Evolutionary conservation across 2,888 invertebrate species (phyloP).

Genomic region (Heliothis peltigera): DNA sequence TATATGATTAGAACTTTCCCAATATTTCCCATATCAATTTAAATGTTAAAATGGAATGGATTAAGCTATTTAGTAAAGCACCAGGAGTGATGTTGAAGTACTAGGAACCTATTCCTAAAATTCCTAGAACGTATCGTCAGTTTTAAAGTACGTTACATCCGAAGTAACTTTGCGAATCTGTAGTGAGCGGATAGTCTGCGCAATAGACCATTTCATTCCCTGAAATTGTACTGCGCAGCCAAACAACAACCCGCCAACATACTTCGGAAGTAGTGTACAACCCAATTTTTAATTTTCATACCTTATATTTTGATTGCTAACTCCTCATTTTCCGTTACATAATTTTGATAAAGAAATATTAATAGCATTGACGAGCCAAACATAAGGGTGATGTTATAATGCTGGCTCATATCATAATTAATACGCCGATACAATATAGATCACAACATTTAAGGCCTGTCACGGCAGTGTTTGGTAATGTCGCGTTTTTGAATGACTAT

Average conservation of each 20-base stretch:
- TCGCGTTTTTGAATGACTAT: conserved; percentile 13
- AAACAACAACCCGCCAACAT: too few relatives aligned
- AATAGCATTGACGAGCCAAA: not conserved
- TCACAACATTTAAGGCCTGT: conserved; percentile 16
- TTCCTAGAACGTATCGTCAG: too few relatives aligned
- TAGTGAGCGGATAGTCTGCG: too few relatives aligned
- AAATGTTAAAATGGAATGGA: conserved; percentile 1
- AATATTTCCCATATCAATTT: not conserved
- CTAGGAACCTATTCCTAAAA: too few relatives aligned
- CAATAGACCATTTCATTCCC: too few relatives aligned
- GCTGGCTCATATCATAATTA: conserved; percentile 5
- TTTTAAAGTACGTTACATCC: too few relatives aligned
- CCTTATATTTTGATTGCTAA: not conserved
- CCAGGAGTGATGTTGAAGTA: not conserved
- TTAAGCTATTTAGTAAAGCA: not conserved
- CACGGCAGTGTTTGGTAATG: conserved; percentile 24
- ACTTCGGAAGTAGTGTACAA: not conserved
- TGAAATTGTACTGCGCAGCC: too few relatives aligned
- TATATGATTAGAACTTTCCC: not conserved
- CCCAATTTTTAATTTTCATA: not conserved
- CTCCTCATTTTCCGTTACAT: not conserved
- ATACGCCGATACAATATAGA: conserved; percentile 6
- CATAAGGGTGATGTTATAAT: not conserved
- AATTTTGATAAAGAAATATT: not conserved
- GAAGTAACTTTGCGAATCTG: too few relatives aligned